Evolutionary conservation across 1,140 invertebrate genomes (phyloP).

Genomic region (Drosophila pachea): DNA sequence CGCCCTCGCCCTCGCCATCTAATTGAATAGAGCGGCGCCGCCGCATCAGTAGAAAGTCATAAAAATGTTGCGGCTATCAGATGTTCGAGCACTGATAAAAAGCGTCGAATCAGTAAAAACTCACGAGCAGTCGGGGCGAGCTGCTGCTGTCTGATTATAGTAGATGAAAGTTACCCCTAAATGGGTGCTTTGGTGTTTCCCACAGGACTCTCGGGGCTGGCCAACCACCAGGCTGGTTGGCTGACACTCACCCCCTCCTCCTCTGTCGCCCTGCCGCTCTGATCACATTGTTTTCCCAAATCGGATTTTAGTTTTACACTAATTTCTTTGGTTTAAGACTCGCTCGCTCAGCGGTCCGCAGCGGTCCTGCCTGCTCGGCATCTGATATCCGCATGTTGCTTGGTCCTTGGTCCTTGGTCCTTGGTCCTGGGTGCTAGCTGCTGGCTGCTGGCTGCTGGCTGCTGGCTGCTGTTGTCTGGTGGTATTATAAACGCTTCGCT

Average conservation of each 20-base stretch:
- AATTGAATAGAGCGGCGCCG: conserved; percentile 57
- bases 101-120: conserved; percentile 64
- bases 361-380: conserved; percentile 25
- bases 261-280: conserved; percentile 36
- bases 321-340: conserved; percentile 79
- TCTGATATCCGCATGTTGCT: background rate
- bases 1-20: conserved; percentile 3
- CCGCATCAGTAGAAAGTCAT: conserved; percentile 52
- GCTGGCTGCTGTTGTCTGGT: conserved; percentile 37
- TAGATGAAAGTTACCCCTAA: conserved; percentile 58
- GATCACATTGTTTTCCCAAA: conserved; percentile 78
- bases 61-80: conserved; percentile 70
- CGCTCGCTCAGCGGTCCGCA: conserved; percentile 31
- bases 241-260: conserved; percentile 14
- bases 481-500: conserved; percentile 77
- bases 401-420: conserved; percentile 24
- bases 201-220: conserved; percentile 52
- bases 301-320: conserved; percentile 79
- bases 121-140: conserved; percentile 34
- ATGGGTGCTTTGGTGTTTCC: conserved; percentile 62
- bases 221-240: conserved; percentile 40
- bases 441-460: conserved; percentile 15
- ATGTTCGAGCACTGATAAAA: conserved; percentile 72
- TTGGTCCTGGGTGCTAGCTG: conserved; percentile 6
- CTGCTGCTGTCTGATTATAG: conserved; percentile 23